These are phyloP conservation scores for Leptopilina myrica DNA, from an alignment of 2,888 invertebrate genomes.

Conservation along the genomic window DNA sequence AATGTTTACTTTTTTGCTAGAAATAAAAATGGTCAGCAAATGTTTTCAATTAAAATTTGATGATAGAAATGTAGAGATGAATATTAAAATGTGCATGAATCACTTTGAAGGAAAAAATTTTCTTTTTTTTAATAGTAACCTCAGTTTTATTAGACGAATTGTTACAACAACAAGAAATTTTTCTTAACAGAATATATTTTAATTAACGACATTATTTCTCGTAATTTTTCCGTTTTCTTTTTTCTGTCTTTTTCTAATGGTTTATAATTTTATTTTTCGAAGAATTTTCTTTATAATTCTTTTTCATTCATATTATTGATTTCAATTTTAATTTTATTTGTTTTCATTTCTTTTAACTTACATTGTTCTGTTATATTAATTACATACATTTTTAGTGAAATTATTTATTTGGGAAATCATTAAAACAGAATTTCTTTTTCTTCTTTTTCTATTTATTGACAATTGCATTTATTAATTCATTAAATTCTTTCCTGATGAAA, in stretches of 20 bases:
- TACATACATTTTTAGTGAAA: no score
- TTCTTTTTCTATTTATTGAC: no score
- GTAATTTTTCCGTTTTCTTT: not conserved
- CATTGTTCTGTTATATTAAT: no score
- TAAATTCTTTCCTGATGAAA: no score
- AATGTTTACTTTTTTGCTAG: not conserved
- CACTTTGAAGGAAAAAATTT: not conserved
- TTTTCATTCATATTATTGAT: not conserved
- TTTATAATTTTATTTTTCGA: not conserved
- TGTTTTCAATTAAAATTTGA: not conserved
- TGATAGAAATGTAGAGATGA: not conserved
- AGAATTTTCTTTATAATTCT: not conserved
- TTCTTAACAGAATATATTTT: constrained; percentile 5
- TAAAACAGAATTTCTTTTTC: no score
- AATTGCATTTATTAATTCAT: no score
- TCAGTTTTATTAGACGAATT: constrained; percentile 21
- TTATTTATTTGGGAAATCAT: no score
- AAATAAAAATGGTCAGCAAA: not conserved
- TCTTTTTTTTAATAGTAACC: not conserved
- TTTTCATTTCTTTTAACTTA: no score
- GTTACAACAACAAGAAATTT: constrained; percentile 9
- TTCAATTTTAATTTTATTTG: no score
- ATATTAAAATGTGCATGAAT: not conserved
- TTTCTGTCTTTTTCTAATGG: not conserved
- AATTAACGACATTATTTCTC: not conserved